Base-by-base conservation (phyloP, 2,888 invertebrate species). In the Chouioia cunea region DNA sequence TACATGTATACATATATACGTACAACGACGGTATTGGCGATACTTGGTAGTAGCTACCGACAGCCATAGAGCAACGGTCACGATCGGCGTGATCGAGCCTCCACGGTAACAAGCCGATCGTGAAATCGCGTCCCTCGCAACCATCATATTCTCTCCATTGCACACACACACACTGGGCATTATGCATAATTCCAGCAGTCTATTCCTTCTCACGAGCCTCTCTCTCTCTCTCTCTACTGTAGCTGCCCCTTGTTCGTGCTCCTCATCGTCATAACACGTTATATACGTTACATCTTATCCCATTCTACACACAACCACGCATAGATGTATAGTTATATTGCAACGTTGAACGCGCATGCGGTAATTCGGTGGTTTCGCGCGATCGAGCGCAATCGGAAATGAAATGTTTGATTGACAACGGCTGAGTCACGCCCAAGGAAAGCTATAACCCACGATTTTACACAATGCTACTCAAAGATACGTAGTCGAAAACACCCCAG, bases 341-440 rank as follows among this genome's bases (percentile, higher is more conserved):
- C 15, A 48, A 48, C n/a, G 10, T 4, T 4, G 16, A 48, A 48
- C 48, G 48, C 15, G 48, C n/a, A 22, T 44, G 54, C 47, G 6
- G 22, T 16, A 16, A 53, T 20, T 18, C 18, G n/a, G 48, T 27
- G 56, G 23, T 16, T 43, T 57, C 20, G n/a, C n/a, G n/a, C n/a
- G n/a, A n/a, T n/a, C n/a, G n/a, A n/a, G n/a, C n/a, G n/a, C 79
- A 79, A 83, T 79, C 79, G 82, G 82, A 81, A 83, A 83, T 82
- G 81, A 80, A 80, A 82, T 81, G 36, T 82, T 82, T 81, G 81
- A 82, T 80, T 79, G 80, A 76, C 79, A 77, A 79, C 77, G 78
- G 78, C 75, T 77, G 76, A 80, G 80, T 81, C 79, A 78, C 79
- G 79, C 76, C 79, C 78, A 73, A 75, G 79, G 81, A 80, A 83